Conservation (phyloP, 2,888 invertebrate genomes). For the Thera obeliscata region DNA sequence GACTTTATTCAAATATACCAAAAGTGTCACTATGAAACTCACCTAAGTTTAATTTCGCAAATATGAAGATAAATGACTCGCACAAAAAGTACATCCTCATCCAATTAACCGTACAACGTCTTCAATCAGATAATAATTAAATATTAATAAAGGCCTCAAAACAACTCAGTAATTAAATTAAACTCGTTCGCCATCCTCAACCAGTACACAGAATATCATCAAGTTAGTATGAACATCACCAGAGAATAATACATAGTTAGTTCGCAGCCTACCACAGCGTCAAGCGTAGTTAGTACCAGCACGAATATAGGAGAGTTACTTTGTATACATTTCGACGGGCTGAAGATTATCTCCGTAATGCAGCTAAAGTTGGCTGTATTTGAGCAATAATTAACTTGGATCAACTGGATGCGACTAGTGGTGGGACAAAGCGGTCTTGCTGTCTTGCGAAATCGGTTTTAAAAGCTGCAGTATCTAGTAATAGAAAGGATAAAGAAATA, state of each 20-base stretch:
- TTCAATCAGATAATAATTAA: constrained; percentile 24
- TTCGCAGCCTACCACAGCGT: constrained; percentile 7
- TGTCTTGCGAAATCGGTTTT: constrained; percentile 12
- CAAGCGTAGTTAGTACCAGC: constrained; percentile 16
- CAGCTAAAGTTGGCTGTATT: constrained; percentile 48
- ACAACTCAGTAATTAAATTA: constrained; percentile 39
- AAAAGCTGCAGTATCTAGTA: no score
- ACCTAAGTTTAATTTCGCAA: background rate
- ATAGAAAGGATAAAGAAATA: no score
- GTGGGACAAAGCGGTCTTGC: constrained; percentile 26
- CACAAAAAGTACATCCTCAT: background rate
- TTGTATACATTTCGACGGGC: constrained; percentile 3
- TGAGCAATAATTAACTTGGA: constrained; percentile 58
- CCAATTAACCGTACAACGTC: constrained; percentile 22
- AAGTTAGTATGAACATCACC: constrained; percentile 15
- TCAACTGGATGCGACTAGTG: constrained; percentile 37
- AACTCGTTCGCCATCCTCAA: constrained; percentile 24
- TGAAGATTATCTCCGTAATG: constrained; percentile 54
- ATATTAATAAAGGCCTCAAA: constrained; percentile 38
- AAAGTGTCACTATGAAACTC: no score
- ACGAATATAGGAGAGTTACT: constrained; percentile 17
- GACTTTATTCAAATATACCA: no score
- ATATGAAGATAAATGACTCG: background rate
- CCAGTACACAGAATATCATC: constrained; percentile 15
- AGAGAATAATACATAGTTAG: constrained; percentile 13